Evolutionary conservation across 2,113 vertebrate species (phyloP).

Genomic region (Manacus vitellinus): DNA sequence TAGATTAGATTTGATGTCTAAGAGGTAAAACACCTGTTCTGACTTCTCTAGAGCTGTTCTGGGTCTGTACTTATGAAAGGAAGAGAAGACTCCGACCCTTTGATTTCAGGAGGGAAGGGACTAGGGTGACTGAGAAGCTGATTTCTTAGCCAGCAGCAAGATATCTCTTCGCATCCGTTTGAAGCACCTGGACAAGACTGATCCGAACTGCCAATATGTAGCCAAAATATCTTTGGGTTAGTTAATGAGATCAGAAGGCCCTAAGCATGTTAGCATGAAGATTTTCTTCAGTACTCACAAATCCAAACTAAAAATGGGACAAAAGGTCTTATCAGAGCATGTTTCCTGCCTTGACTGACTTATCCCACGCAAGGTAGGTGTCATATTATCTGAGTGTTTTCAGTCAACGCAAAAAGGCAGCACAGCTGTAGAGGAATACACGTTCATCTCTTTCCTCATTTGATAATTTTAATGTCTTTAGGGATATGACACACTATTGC

Average conservation of each 20-base stretch:
- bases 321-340: not conserved
- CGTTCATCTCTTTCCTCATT: not conserved
- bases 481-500: not conserved
- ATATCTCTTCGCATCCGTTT: not conserved
- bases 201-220: not conserved
- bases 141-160: not conserved
- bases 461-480: not conserved
- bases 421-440: not conserved
- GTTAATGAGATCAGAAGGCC: not conserved
- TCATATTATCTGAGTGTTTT: not conserved
- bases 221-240: not conserved
- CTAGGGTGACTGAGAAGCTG: not conserved
- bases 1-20: not conserved
- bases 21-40: not conserved
- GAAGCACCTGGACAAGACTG: not conserved
- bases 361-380: not conserved
- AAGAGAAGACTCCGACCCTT: not conserved
- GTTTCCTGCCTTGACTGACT: not conserved
- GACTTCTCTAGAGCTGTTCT: not conserved
- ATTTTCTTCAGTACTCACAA: not conserved
- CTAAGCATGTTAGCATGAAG: not conserved
- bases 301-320: not conserved
- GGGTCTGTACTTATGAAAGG: not conserved
- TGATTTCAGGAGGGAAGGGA: not conserved
- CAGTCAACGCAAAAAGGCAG: not conserved